A percentile compares a stretch with the other conserved stretches of the same genome.
phyloP scores from a whole-genome alignment of 2,797 vertebrate genomes.

The Arrhamphus sclerolepis region DNA sequence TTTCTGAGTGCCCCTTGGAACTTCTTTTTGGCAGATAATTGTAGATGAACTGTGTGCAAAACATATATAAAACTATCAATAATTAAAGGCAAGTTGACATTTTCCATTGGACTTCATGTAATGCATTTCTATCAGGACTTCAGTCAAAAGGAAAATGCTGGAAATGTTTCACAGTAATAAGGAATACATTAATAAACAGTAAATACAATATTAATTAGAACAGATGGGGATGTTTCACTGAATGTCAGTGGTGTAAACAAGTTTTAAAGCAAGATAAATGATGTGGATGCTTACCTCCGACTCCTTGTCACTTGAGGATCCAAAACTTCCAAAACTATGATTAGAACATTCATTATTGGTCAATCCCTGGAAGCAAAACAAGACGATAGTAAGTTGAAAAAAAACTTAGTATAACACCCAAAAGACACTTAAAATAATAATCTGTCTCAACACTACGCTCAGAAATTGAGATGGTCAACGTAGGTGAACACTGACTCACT shows the following conservation, averaged over 20 bases:
- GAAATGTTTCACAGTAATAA: too few species aligned
- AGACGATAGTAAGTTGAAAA: background rate
- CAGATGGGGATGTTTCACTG: background rate
- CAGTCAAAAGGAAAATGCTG: too few species aligned
- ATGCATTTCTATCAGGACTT: too few species aligned
- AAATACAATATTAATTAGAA: too few species aligned
- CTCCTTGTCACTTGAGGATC: slow-evolving; percentile 97
- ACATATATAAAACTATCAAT: too few species aligned
- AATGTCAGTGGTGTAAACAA: background rate
- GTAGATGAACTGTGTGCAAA: too few species aligned
- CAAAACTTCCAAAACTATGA: slow-evolving; percentile 98
- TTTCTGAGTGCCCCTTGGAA: too few species aligned
- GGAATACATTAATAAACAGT: too few species aligned
- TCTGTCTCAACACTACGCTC: background rate
- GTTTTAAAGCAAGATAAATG: background rate
- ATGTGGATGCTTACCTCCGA: slow-evolving; percentile 85
- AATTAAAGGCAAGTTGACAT: too few species aligned
- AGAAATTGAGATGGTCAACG: background rate
- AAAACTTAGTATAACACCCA: background rate
- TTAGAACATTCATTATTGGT: slow-evolving; percentile 99
- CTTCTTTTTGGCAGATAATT: too few species aligned
- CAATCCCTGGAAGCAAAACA: slow-evolving; percentile 83
- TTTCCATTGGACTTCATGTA: too few species aligned
- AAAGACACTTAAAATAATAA: background rate
- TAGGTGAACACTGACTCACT: slow-evolving; percentile 78